Conservation (phyloP, 2,797 vertebrate species). For the Malurus leucopterus region DNA sequence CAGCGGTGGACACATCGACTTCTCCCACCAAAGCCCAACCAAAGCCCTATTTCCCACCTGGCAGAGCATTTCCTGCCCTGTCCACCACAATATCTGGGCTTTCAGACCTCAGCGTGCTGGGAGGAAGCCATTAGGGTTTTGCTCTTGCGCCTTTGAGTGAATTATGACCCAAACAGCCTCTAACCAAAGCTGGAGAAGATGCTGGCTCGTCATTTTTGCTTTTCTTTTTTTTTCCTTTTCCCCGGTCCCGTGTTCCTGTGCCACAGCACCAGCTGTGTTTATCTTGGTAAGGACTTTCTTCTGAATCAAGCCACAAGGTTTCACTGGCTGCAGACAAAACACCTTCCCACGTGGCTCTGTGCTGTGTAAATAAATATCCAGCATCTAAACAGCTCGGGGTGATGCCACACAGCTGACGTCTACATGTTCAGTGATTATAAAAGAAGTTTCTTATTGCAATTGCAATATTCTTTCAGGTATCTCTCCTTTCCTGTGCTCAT, state of each 20-base stretch:
- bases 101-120: background rate
- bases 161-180: background rate
- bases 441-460: background rate
- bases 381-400: slow-evolving; percentile 14
- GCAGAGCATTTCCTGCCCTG: background rate
- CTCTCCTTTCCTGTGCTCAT: background rate
- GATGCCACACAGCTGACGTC: background rate
- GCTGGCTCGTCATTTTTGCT: slow-evolving; percentile 12
- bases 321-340: slow-evolving; percentile 28
- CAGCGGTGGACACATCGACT: background rate
- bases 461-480: background rate
- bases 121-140: background rate
- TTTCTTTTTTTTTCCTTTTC: background rate
- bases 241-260: background rate
- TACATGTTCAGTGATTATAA: background rate
- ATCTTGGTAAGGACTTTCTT: slow-evolving; percentile 8
- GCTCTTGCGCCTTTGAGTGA: background rate
- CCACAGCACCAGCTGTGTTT: slow-evolving; percentile 57
- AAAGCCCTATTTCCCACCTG: background rate
- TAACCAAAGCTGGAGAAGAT: background rate
- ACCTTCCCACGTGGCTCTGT: slow-evolving; percentile 40
- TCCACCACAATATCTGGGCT: background rate
- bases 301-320: slow-evolving; percentile 31
- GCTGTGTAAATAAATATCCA: slow-evolving; percentile 39
- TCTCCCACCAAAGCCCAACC: background rate